phyloP scores from a whole-genome alignment of 2,797 vertebrate genomes.

The Brachyrhaphis roseni region DNA sequence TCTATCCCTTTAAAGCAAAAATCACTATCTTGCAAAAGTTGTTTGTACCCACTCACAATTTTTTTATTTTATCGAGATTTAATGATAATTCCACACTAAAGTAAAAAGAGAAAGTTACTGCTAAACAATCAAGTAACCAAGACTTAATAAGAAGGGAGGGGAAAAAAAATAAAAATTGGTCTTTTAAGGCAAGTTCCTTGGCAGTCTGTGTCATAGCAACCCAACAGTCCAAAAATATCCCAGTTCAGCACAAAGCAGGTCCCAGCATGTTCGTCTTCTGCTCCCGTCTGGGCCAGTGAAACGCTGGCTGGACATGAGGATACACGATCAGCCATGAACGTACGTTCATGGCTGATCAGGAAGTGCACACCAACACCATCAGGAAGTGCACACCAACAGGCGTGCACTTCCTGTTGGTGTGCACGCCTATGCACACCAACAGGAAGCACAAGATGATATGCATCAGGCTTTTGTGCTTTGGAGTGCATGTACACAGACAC shows the following conservation, averaged over 20 bases:
- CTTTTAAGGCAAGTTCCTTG: slow-evolving; percentile 47
- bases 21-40: slow-evolving; percentile 24
- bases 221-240: slow-evolving; percentile 67
- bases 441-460: slow-evolving; percentile 68
- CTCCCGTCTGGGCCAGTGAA: slow-evolving; percentile 42
- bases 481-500: slow-evolving; percentile 12
- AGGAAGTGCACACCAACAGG: no score
- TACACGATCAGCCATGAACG: slow-evolving; percentile 21
- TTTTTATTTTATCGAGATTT: slow-evolving; percentile 1
- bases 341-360: no score
- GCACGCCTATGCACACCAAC: slow-evolving; percentile 34
- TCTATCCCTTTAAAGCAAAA: slow-evolving; percentile 8
- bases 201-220: slow-evolving; percentile 37
- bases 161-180: neutral
- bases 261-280: slow-evolving; percentile 55
- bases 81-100: neutral
- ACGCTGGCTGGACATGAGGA: slow-evolving; percentile 38
- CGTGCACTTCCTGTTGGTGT: no score
- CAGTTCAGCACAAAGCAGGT: slow-evolving; percentile 50
- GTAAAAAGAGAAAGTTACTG: neutral
- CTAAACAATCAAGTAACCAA: slow-evolving; percentile 8
- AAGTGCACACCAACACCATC: no score
- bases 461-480: slow-evolving; percentile 52
- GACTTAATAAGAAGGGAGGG: neutral
- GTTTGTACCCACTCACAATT: neutral